Percentiles rank a stretch among this genome's conserved stretches.
phyloP scores from a whole-genome alignment of 2,113 vertebrate genomes.

The Sylvietta virens region DNA sequence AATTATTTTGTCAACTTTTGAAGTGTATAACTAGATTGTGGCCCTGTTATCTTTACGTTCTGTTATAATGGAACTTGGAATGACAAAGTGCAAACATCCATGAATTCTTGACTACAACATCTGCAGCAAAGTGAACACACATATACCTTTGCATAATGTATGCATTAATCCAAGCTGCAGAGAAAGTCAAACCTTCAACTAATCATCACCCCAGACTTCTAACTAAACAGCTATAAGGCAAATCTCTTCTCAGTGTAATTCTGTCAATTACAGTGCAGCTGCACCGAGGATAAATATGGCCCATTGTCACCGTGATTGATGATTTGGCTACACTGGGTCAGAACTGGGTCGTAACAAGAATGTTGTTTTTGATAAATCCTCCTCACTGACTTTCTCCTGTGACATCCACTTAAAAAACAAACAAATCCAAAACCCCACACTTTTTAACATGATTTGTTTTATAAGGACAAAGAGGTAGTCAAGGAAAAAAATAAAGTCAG shows the following conservation, averaged over 20 bases:
- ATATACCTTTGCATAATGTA: conserved; percentile 18
- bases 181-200: background rate
- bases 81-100: background rate
- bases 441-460: conserved; percentile 59
- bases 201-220: background rate
- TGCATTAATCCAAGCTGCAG: background rate
- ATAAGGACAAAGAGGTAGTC: conserved; percentile 24
- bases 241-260: conserved; percentile 15
- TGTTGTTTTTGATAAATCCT: conserved; percentile 56
- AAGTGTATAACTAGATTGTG: background rate
- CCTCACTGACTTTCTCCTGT: conserved; percentile 18
- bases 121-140: background rate
- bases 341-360: background rate
- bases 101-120: conserved; percentile 1
- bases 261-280: conserved; percentile 37
- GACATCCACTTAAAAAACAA: conserved; percentile 51
- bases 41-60: background rate
- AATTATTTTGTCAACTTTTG: conserved; percentile 19
- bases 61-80: conserved; percentile 10
- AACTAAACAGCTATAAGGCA: background rate
- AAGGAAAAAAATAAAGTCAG: conserved; percentile 58
- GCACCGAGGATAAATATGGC: background rate
- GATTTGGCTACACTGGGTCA: conserved; percentile 32
- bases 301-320: conserved; percentile 31
- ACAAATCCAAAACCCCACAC: background rate